Evolutionary conservation across 2,797 vertebrate genomes (phyloP).

Genomic region (Chelonia mydas): DNA sequence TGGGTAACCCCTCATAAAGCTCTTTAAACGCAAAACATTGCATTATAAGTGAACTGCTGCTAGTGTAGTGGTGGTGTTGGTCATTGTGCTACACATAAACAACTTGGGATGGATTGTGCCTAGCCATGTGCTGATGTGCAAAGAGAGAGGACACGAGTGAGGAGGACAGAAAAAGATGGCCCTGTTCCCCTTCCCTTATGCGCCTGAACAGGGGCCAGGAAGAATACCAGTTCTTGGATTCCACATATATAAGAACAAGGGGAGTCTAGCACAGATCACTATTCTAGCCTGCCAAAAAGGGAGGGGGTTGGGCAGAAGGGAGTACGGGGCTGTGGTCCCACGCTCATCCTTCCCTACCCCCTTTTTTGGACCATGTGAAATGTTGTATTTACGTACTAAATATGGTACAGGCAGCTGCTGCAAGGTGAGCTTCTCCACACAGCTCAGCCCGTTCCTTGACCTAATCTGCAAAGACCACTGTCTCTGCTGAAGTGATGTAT

Average conservation of each 20-base stretch:
- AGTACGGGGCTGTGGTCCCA: not conserved
- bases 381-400: constrained; percentile 20
- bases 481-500: not conserved
- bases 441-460: not conserved
- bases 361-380: not conserved
- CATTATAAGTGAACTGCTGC: not conserved
- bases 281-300: too few species aligned
- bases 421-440: not conserved
- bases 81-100: not conserved
- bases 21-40: not conserved
- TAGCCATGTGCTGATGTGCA: fast-evolving
- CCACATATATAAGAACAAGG: too few species aligned
- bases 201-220: not conserved
- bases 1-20: not conserved
- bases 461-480: not conserved
- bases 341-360: not conserved
- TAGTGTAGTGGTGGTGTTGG: not conserved
- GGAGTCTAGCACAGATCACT: too few species aligned
- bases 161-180: not conserved
- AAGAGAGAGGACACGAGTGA: not conserved
- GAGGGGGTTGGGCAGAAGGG: not conserved
- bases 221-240: not conserved
- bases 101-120: not conserved
- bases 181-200: not conserved
- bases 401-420: constrained; percentile 41